These are phyloP conservation scores for Carterocephalus palaemon DNA, from an alignment of 2,888 invertebrate species.

Conservation along the genomic window DNA sequence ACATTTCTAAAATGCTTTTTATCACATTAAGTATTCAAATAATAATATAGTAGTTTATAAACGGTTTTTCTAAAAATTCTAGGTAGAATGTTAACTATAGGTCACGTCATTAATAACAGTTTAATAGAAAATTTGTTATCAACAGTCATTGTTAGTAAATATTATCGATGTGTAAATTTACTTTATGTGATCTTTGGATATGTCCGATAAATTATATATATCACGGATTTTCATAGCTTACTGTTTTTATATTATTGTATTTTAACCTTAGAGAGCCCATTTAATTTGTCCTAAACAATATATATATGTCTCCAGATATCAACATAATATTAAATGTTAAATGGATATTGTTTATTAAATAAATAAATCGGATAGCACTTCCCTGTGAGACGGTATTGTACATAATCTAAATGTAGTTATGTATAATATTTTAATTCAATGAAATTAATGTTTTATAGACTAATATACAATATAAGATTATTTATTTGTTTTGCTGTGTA, in stretches of 20 bases:
- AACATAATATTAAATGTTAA: conserved; percentile 72
- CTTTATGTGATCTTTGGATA: conserved; percentile 59
- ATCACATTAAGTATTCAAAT: conserved; percentile 52
- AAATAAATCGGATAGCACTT: conserved; percentile 61
- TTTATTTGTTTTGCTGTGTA: conserved; percentile 80
- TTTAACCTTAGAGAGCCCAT: conserved; percentile 65
- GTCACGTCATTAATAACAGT: conserved; percentile 53
- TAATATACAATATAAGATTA: conserved; percentile 79
- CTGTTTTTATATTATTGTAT: conserved; percentile 71
- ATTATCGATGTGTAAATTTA: conserved; percentile 63
- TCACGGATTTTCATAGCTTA: conserved; percentile 66
- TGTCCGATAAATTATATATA: conserved; percentile 58
- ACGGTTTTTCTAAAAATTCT: conserved; percentile 52
- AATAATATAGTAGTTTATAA: conserved; percentile 50
- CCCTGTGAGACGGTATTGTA: conserved; percentile 74
- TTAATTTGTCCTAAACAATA: conserved; percentile 61
- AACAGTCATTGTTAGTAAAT: conserved; percentile 65
- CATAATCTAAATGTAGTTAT: conserved; percentile 75
- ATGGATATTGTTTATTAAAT: conserved; percentile 73
- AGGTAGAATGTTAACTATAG: conserved; percentile 64
- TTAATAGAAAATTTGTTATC: conserved; percentile 68
- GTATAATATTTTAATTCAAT: conserved; percentile 79
- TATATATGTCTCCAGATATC: conserved; percentile 68
- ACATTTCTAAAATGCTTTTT: conserved; percentile 68
- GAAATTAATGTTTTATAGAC: conserved; percentile 80